These are phyloP conservation scores for Holcopasites calliopsidis DNA, from an alignment of 1,140 invertebrate species.

Conservation along the genomic window DNA sequence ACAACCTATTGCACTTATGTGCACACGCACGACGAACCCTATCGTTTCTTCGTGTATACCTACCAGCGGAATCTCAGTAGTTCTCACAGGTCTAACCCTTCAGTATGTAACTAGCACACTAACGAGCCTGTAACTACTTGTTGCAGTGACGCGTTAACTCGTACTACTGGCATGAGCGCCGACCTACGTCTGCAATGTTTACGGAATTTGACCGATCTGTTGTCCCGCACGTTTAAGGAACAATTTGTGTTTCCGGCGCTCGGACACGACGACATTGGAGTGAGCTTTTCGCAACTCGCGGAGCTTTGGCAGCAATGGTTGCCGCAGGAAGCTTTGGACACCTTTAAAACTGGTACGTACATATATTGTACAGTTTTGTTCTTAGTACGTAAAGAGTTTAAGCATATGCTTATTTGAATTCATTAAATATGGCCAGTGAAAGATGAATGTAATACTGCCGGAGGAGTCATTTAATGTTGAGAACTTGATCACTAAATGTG, in stretches of 20 bases:
- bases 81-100: background rate
- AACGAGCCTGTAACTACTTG: conserved; percentile 66
- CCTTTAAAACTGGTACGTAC: conserved; percentile 87
- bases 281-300: conserved; percentile 83
- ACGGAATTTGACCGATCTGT: conserved; percentile 88
- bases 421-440: too few relatives aligned
- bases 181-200: conserved; percentile 84
- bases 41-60: conserved; percentile 41
- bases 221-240: conserved; percentile 87
- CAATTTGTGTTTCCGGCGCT: conserved; percentile 91
- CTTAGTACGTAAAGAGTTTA: too few relatives aligned
- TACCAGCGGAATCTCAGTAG: conserved; percentile 38
- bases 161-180: conserved; percentile 81
- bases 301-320: conserved; percentile 90
- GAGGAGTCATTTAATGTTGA: too few relatives aligned
- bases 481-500: too few relatives aligned
- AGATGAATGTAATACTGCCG: too few relatives aligned
- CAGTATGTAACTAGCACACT: conserved; percentile 37
- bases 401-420: too few relatives aligned
- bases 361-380: too few relatives aligned
- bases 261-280: conserved; percentile 88
- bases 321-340: conserved; percentile 87
- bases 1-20: too few relatives aligned
- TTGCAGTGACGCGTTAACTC: conserved; percentile 84
- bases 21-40: background rate